Evolutionary conservation across 2,888 invertebrate species (phyloP).

Genomic region (Axea sp.): DNA sequence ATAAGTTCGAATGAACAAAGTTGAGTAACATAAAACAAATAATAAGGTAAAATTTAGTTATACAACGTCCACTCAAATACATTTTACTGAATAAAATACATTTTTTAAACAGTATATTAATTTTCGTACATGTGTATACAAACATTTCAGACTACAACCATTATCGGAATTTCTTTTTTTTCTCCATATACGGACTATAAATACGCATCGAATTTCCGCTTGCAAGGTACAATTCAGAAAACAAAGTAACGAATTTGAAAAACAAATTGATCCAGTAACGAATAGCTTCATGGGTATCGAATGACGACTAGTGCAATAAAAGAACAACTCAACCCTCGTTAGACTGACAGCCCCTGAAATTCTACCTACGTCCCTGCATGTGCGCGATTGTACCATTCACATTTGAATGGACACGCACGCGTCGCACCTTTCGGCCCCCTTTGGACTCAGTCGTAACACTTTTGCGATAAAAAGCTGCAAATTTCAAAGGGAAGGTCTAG

Average conservation of each 20-base stretch:
- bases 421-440: slow-evolving; percentile 22
- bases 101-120: no score
- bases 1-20: no score
- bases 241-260: slow-evolving; percentile 4
- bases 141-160: no score
- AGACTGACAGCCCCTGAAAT: slow-evolving; percentile 36
- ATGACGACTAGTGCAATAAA: slow-evolving; percentile 29
- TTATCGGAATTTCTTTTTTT: no score
- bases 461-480: slow-evolving; percentile 5
- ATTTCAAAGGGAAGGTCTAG: no score
- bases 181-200: no score
- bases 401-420: slow-evolving; percentile 27
- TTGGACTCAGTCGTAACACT: slow-evolving; percentile 4
- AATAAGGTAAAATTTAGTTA: no score
- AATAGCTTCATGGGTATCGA: slow-evolving; percentile 8
- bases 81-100: no score
- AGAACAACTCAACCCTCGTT: slow-evolving; percentile 25
- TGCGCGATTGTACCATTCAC: slow-evolving; percentile 28
- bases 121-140: no score
- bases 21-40: no score
- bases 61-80: no score
- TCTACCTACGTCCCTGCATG: slow-evolving; percentile 36
- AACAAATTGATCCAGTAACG: slow-evolving; percentile 5
- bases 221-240: background rate
- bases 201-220: no score